A percentile compares a stretch with the other conserved stretches of the same genome.
Evolutionary conservation across 2,797 vertebrate species (phyloP).

Genomic region (Anisognathus igniventris): DNA sequence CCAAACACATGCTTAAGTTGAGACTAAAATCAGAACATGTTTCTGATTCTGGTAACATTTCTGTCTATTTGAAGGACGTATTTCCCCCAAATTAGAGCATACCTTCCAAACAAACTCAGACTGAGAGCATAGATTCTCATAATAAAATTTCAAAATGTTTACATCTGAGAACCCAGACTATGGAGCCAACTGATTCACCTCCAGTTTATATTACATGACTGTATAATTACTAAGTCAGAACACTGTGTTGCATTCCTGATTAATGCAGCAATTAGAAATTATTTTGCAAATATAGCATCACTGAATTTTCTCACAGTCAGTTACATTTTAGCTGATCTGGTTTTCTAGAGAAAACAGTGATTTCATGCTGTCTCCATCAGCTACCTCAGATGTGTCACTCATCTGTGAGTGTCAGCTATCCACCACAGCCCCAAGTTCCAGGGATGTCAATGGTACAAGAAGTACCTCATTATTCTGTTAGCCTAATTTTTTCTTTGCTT

Average conservation of each 20-base stretch:
- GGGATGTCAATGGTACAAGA: fast-evolving
- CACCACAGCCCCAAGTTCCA: neutral
- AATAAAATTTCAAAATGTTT: constrained; percentile 25
- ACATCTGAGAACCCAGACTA: neutral
- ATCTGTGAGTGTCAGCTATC: fast-evolving
- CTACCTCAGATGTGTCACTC: neutral
- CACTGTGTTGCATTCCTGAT: neutral
- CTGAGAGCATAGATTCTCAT: neutral
- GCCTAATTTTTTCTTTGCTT: neutral
- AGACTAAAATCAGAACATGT: neutral
- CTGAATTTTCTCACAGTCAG: neutral
- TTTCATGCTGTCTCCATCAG: neutral
- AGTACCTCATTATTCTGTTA: neutral
- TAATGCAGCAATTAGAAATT: neutral
- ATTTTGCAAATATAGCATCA: neutral
- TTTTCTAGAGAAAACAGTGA: neutral
- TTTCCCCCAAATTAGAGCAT: neutral
- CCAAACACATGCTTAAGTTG: neutral
- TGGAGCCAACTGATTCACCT: neutral
- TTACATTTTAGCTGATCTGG: neutral
- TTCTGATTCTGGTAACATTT: constrained; percentile 4
- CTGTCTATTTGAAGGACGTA: neutral
- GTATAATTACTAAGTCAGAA: neutral
- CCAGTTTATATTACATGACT: neutral
- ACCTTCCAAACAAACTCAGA: neutral